Evolutionary conservation across 2,797 vertebrate species (phyloP).

Genomic region (Petrocephalus sullivani): DNA sequence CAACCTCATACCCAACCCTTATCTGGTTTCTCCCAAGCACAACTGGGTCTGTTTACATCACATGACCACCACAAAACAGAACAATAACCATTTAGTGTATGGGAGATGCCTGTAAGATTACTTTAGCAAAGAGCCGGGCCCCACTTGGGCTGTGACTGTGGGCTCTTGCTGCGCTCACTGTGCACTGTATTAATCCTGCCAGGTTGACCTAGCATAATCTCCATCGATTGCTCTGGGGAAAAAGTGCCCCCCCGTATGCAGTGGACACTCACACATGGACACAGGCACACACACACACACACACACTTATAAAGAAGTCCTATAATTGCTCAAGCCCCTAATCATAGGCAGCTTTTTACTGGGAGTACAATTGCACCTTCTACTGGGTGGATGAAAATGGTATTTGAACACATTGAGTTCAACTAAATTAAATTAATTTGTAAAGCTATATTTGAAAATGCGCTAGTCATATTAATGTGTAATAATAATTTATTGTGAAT

Average conservation of each 20-base stretch:
- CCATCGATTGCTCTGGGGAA: neutral
- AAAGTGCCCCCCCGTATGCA: neutral
- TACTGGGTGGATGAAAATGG: neutral
- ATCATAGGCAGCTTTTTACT: neutral
- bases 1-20: neutral
- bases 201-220: slow-evolving; percentile 11
- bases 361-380: neutral
- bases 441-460: neutral
- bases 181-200: slow-evolving; percentile 13
- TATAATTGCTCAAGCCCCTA: neutral
- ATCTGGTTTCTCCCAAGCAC: neutral
- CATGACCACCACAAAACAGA: neutral
- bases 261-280: slow-evolving; percentile 7
- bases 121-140: neutral
- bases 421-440: neutral
- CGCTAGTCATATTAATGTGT: neutral
- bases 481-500: neutral
- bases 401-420: neutral
- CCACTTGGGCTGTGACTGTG: too few species aligned
- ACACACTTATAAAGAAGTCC: neutral
- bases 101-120: neutral
- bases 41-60: neutral
- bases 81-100: neutral
- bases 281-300: slow-evolving; percentile 28
- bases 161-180: neutral